Conservation (phyloP, 1,140 invertebrate genomes). For the Aricia agestis region DNA sequence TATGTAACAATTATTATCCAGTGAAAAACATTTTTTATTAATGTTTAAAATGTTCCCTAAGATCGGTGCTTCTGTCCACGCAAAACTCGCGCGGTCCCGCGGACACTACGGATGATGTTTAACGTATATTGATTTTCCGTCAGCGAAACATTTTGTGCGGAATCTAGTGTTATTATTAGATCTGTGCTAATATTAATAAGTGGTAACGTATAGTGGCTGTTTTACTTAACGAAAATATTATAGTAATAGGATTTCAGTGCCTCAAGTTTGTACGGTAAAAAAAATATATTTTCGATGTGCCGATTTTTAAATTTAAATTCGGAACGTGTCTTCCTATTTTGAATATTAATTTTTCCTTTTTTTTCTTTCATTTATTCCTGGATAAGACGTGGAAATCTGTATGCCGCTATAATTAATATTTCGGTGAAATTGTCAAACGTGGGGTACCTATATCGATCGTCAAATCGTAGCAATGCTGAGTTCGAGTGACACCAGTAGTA, state of each 20-base stretch:
- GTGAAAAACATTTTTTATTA: conserved; percentile 29
- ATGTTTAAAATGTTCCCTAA: conserved; percentile 22
- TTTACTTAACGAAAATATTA: not conserved
- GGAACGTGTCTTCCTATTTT: not conserved
- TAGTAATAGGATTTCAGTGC: conserved; percentile 29
- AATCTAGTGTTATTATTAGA: conserved; percentile 57
- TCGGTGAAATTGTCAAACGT: conserved; percentile 4
- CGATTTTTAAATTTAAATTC: conserved; percentile 17
- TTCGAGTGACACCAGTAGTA: not conserved
- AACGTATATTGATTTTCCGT: conserved; percentile 65
- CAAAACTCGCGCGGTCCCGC: conserved; percentile 26
- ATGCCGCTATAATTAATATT: not conserved
- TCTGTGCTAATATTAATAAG: conserved; percentile 51
- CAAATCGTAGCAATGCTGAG: conserved; percentile 12
- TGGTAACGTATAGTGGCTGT: conserved; percentile 30
- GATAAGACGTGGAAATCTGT: not conserved
- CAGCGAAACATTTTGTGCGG: conserved; percentile 57
- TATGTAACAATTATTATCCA: conserved; percentile 57
- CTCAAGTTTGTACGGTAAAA: conserved; percentile 27
- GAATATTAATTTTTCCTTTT: not conserved
- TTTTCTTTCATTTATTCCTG: not conserved
- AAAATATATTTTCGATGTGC: conserved; percentile 11
- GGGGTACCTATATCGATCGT: conserved; percentile 10
- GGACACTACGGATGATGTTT: conserved; percentile 38
- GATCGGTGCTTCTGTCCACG: conserved; percentile 25